Percentiles rank a stretch among this genome's conserved stretches.
phyloP scores from a whole-genome alignment of 92 coral and sea anemone genomes.

The Phymanthus crucifer region DNA sequence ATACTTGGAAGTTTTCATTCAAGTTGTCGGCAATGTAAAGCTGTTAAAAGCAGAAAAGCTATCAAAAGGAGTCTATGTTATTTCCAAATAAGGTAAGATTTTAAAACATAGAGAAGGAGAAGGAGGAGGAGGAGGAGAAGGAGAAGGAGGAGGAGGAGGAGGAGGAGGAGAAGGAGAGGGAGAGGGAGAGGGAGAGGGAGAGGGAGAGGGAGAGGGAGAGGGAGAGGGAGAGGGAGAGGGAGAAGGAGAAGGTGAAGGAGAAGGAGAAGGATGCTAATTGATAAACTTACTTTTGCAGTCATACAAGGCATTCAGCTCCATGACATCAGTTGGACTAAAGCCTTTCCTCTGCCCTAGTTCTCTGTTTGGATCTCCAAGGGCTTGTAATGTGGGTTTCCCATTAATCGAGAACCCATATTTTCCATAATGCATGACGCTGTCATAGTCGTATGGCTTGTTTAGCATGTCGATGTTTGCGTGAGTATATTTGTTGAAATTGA shows the following conservation, averaged over 20 bases:
- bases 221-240: no score
- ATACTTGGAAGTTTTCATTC: no score
- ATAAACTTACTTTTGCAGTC: constrained; percentile 71
- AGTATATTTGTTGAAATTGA: constrained; percentile 71
- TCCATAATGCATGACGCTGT: constrained; percentile 86
- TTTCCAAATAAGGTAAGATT: no score
- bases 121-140: no score
- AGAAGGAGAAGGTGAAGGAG: neutral
- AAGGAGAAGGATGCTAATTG: neutral
- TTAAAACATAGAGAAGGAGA: no score
- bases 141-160: no score
- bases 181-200: no score
- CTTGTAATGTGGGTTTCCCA: constrained; percentile 60
- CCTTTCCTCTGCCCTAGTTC: constrained; percentile 64
- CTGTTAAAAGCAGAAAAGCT: no score
- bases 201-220: no score
- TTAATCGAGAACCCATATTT: constrained; percentile 56
- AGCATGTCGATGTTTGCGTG: constrained; percentile 53
- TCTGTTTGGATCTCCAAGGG: constrained; percentile 49
- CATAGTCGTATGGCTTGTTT: constrained; percentile 58
- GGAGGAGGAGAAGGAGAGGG: no score
- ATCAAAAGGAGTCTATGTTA: no score
- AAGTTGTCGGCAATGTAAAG: no score
- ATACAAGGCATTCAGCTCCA: constrained; percentile 67
- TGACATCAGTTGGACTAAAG: constrained; percentile 61